Base-by-base conservation (phyloP, 2,888 invertebrate genomes). In the Diarsia rubi region DNA sequence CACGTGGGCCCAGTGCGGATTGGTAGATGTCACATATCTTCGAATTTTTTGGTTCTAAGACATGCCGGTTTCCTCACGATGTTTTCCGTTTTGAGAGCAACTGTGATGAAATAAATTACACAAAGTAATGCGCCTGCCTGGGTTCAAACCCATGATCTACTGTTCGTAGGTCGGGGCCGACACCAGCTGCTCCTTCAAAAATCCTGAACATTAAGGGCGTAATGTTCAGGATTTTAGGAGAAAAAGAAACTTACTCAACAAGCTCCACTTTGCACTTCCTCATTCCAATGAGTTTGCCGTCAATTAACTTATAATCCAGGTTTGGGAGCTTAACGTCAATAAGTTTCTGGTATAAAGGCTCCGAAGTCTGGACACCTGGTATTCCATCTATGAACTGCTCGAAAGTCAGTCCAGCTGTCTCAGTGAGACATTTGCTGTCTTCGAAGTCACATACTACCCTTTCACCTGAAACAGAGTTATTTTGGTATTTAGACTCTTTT, bases 311-410 rank as follows among this genome's bases (percentile, higher is more conserved):
- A 42, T 81, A 88, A 0, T 37, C 62, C 1, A 88, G 8, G 1
- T 59, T 74, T 14, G 83, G 82, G 11, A 85, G 70, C 0, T 44
- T 54, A 1, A 14, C 84, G 42, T 79, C 75, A 60, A 89, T 76
- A 14, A 37, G n/a, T 21, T 90, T 84, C 2, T 83, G 24, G 5
- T 72, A 24, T 2, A 93, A 47, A 3, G 92, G 91, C 9, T 93
- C 92, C 2, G 88, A 86, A 16, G 84, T 21, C 6, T 88, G 65
- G 0, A 83, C 88, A 1, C 85, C 82, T 21, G 86, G 86, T 8
- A 81, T 75, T 8, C 90, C 92, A 3, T 57, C 31, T n/a, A 81
- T 60, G n/a, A 81, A 57, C 9, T 63, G 6, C 1, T 52, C 3
- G 62, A 69, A 81, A 11, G 42, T n/a, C 49, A 44, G 21, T 16